Evolutionary conservation across 2,888 invertebrate genomes (phyloP).

Genomic region (Mystacides longicornis): DNA sequence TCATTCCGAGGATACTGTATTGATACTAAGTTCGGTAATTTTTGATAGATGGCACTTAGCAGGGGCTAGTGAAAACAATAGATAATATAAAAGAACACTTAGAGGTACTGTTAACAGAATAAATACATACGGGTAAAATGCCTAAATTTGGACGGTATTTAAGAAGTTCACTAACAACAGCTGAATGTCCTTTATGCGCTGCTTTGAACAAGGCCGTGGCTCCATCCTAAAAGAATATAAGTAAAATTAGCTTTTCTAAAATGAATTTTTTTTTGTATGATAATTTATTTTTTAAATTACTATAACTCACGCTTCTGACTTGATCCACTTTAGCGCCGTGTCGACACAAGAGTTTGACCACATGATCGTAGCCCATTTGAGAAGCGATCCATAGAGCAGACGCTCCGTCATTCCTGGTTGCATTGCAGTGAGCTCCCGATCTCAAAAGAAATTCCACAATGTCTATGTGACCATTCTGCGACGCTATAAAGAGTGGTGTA

Average conservation of each 20-base stretch:
- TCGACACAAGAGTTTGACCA: constrained; percentile 68
- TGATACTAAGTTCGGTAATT: too few relatives aligned
- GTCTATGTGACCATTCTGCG: constrained; percentile 87
- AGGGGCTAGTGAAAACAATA: too few relatives aligned
- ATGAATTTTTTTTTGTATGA: too few relatives aligned
- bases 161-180: constrained; percentile 77
- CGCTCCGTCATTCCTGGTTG: constrained; percentile 73
- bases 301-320: constrained; percentile 60
- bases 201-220: constrained; percentile 93
- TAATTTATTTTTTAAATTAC: too few relatives aligned
- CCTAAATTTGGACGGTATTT: constrained; percentile 76
- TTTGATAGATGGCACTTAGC: too few relatives aligned
- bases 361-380: constrained; percentile 88
- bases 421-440: constrained; percentile 66
- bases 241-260: too few relatives aligned
- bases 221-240: constrained; percentile 68
- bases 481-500: constrained; percentile 84
- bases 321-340: constrained; percentile 75
- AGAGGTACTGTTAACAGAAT: too few relatives aligned
- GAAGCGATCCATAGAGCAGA: constrained; percentile 91
- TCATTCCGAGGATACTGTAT: too few relatives aligned
- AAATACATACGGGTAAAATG: constrained; percentile 63
- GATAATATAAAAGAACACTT: too few relatives aligned
- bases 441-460: constrained; percentile 65
- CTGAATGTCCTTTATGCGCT: constrained; percentile 86